Conservation (phyloP, 2,113 vertebrate species). For the Gymnocephalus cernua region DNA sequence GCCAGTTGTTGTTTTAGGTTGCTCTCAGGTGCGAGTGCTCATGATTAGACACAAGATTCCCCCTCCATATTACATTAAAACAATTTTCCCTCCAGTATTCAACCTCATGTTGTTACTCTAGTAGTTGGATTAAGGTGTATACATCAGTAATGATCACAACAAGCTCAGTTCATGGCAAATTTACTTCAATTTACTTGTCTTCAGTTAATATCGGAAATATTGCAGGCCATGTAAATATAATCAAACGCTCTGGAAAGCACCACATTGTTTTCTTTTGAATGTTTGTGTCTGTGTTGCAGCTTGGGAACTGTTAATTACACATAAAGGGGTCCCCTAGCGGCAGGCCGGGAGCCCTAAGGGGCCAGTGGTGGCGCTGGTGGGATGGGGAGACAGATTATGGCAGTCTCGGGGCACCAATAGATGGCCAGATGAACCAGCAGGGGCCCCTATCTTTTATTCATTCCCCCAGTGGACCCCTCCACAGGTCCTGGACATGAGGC, state of each 20-base stretch:
- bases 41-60: not conserved
- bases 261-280: conserved; percentile 22
- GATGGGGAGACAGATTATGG: conserved; percentile 86
- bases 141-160: not conserved
- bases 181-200: conserved; percentile 17
- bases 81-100: not conserved
- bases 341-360: conserved; percentile 65
- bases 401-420: conserved; percentile 90
- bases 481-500: conserved; percentile 69
- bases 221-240: conserved; percentile 12
- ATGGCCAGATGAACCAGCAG: conserved; percentile 90
- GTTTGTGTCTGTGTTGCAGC: conserved; percentile 62
- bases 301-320: conserved; percentile 81
- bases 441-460: conserved; percentile 85
- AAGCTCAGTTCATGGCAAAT: not conserved
- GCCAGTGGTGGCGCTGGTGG: conserved; percentile 62
- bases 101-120: too few species aligned
- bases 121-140: not conserved
- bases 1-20: not conserved
- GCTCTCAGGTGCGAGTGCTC: not conserved
- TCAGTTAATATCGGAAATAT: conserved; percentile 40
- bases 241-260: conserved; percentile 29
- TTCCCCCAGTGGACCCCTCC: conserved; percentile 75
- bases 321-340: conserved; percentile 77
- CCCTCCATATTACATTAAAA: not conserved